These are phyloP conservation scores for Pteria penguin DNA, from an alignment of 2,888 invertebrate species.

Conservation along the genomic window DNA sequence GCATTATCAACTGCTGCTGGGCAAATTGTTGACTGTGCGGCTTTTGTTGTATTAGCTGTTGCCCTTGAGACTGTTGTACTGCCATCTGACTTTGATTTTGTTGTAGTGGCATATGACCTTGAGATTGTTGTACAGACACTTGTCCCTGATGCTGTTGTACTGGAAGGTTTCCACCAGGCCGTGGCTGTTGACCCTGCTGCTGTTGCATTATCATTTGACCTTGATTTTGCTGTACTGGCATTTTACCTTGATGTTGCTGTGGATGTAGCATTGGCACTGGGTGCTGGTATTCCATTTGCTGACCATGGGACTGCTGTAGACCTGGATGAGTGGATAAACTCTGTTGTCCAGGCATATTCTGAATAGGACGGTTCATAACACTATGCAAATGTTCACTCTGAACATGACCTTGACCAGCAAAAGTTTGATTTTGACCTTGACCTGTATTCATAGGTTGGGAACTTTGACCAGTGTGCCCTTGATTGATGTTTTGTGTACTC, in stretches of 20 bases:
- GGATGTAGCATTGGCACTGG: background rate
- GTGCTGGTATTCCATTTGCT: background rate
- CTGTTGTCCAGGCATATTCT: background rate
- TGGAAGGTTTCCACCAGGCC: constrained; percentile 1
- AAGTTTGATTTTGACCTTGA: no score
- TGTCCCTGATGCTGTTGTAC: background rate
- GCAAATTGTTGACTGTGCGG: constrained; percentile 10
- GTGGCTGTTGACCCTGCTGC: constrained; percentile 27
- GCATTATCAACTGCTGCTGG: constrained; percentile 3
- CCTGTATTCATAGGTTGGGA: no score
- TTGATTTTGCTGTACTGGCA: constrained; percentile 41
- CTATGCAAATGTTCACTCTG: constrained; percentile 35
- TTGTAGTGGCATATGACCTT: constrained; percentile 16
- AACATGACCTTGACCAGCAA: no score
- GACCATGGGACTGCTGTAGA: background rate
- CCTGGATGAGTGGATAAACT: no score
- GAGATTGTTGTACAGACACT: constrained; percentile 9
- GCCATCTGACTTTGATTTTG: constrained; percentile 24
- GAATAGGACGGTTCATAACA: background rate
- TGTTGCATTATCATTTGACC: constrained; percentile 25
- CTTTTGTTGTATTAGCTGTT: background rate
- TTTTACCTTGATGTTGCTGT: constrained; percentile 28
- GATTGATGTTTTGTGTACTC: no score
- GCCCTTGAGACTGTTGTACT: constrained; percentile 28
- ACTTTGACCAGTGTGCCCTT: no score